A percentile compares a stretch with the other conserved stretches of the same genome.
These are phyloP conservation scores for Drosophila auraria DNA, from an alignment of 1,140 invertebrate species.

Conservation along the genomic window DNA sequence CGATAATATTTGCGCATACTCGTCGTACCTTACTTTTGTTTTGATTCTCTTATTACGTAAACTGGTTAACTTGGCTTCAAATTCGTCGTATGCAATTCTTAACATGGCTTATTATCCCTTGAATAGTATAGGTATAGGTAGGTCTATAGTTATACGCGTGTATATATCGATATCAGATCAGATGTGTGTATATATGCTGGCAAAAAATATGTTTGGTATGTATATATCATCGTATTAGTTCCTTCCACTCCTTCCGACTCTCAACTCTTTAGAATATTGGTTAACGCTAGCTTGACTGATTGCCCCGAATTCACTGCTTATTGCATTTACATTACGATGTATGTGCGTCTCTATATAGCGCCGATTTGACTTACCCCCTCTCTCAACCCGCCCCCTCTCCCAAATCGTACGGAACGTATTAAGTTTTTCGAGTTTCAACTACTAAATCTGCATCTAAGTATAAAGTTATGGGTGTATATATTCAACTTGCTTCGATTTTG, in stretches of 20 bases:
- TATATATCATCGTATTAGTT: conserved; percentile 33
- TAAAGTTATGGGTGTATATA: conserved; percentile 44
- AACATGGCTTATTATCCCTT: conserved; percentile 47
- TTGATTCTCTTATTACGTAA: conserved; percentile 25
- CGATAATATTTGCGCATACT: conserved; percentile 31
- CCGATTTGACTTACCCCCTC: conserved; percentile 7
- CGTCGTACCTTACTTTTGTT: conserved; percentile 21
- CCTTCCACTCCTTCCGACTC: conserved; percentile 7
- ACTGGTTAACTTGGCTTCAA: conserved; percentile 75
- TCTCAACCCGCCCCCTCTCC: conserved; percentile 1
- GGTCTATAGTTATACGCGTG: conserved; percentile 30
- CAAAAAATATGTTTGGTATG: conserved; percentile 66
- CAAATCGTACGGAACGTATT: conserved; percentile 52
- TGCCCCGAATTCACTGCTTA: conserved; percentile 69
- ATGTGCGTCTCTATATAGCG: conserved; percentile 26
- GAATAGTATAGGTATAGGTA: conserved; percentile 36
- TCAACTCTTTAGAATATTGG: conserved; percentile 54
- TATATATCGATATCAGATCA: conserved; percentile 49
- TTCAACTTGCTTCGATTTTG: conserved; percentile 49
- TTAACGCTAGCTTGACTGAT: conserved; percentile 71
- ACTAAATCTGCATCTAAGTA: conserved; percentile 35
- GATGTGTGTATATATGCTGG: conserved; percentile 66
- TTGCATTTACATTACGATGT: conserved; percentile 38
- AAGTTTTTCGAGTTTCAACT: conserved; percentile 49
- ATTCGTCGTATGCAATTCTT: conserved; percentile 59